Percentiles rank a stretch among this genome's conserved stretches.
Conservation (phyloP, 92 coral and sea anemone genomes). For the Porites cylindrica region DNA sequence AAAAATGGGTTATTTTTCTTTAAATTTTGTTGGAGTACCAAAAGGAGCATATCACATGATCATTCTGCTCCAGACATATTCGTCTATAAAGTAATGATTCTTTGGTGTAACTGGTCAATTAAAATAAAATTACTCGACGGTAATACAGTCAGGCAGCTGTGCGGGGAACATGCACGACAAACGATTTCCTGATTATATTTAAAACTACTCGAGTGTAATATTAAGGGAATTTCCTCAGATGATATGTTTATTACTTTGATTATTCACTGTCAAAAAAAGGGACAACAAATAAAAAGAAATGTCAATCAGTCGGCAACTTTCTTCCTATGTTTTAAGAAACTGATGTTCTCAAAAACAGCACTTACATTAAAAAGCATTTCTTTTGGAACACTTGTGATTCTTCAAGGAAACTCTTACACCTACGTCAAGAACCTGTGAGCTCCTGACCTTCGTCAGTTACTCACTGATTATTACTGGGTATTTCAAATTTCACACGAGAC, state of each 20-base stretch:
- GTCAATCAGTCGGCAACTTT: not conserved
- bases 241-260: not conserved
- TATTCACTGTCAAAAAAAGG: not conserved
- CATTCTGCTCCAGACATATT: not conserved
- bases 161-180: not conserved
- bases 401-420: no score
- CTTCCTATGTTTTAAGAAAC: not conserved
- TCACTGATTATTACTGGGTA: no score
- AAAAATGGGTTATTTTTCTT: not conserved
- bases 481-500: no score
- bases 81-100: constrained; percentile 19
- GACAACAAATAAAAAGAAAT: no score
- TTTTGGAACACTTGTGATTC: no score
- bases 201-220: not conserved
- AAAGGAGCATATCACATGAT: not conserved
- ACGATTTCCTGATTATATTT: not conserved
- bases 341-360: not conserved
- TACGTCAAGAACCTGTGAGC: no score
- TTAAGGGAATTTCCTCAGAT: not conserved
- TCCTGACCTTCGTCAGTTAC: no score
- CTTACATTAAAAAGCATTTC: not conserved
- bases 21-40: constrained; percentile 11
- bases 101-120: not conserved
- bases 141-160: constrained; percentile 24
- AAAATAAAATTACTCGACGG: not conserved